Base-by-base conservation (phyloP, 2,888 invertebrate species). In the Mesochorus sp. region DNA sequence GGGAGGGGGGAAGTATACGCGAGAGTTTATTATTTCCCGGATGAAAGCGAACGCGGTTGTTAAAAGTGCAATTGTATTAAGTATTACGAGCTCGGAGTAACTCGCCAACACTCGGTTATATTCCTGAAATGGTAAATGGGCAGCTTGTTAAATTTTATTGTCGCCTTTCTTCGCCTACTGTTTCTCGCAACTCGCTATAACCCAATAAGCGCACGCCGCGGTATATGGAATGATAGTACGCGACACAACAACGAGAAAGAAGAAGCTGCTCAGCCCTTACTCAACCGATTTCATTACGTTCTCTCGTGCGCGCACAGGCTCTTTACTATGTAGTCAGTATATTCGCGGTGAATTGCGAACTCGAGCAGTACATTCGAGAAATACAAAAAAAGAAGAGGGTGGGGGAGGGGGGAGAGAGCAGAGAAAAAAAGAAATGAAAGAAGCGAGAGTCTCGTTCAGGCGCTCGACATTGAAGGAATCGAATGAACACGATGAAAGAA, bases 81-180 rank as follows among this genome's bases (percentile, higher is more conserved):
- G 55, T 24, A 64, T 37, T n/a, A 34, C 4, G 26, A 37, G 14
- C 8, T 26, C 34, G 39, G 10, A 26, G 28, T 42, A 53, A 34
- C 61, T 24, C 44, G 64, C 3, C 57, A 24, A 51, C 70, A 74
- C 78, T 73, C 80, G 75, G 57, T 68, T 74, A 77, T 81, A 86
- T 85, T 86, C 86, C 85, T 81, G 80, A 87, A 88, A 87, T 87
- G 87, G 87, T 86, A 87, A 87, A 87, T 85, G 85, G 81, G 81
- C 84, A 82, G 79, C 87, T 88, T 87, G 87, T 88, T 88, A 87
- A 88, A 88, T 88, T 88, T 87, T 87, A 88, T 87, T 87, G 86
- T 83, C 84, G 81, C 68, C 61, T 53, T n/a, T 75, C 44, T 68
- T 61, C 61, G 51, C 49, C 61, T 39, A 26, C 24, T 37, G 53